Conservation (phyloP, 2,113 vertebrate species). For the Varanus salvator region DNA sequence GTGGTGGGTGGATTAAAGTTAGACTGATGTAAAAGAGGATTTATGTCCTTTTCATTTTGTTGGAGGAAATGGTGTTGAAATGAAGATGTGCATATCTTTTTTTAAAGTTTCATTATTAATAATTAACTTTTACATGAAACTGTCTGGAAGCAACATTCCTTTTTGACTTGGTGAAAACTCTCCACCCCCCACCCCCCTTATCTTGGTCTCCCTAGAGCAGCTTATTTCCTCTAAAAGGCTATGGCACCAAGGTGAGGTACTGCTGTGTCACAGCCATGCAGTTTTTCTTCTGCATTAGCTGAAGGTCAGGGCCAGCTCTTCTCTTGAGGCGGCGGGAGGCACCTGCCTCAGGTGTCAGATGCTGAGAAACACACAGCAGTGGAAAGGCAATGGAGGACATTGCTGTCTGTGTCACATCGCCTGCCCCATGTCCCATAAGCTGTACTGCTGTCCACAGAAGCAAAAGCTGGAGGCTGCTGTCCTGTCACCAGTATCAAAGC, state of each 20-base stretch:
- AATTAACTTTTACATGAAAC: slow-evolving; percentile 17
- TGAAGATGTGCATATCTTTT: slow-evolving; percentile 30
- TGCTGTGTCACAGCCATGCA: neutral
- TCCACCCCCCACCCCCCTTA: neutral
- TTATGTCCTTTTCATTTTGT: neutral
- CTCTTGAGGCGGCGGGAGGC: too few species aligned
- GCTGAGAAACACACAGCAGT: too few species aligned
- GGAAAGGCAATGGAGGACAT: too few species aligned
- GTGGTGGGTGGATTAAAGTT: neutral
- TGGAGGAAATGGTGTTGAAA: slow-evolving; percentile 34
- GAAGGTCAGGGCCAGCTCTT: neutral
- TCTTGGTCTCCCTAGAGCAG: neutral
- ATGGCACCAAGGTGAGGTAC: neutral
- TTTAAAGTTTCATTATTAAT: slow-evolving; percentile 23
- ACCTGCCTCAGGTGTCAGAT: too few species aligned
- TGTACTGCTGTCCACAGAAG: too few species aligned
- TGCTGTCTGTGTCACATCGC: too few species aligned
- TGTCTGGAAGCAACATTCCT: neutral
- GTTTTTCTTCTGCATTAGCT: neutral
- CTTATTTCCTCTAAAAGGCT: neutral
- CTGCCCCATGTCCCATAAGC: too few species aligned
- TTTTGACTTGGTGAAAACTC: neutral
- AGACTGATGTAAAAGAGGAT: slow-evolving; percentile 3
- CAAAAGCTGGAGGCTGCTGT: too few species aligned
- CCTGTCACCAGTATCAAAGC: too few species aligned